Conservation (phyloP, 2,888 invertebrate genomes). For the Xanthorhoe designata region DNA sequence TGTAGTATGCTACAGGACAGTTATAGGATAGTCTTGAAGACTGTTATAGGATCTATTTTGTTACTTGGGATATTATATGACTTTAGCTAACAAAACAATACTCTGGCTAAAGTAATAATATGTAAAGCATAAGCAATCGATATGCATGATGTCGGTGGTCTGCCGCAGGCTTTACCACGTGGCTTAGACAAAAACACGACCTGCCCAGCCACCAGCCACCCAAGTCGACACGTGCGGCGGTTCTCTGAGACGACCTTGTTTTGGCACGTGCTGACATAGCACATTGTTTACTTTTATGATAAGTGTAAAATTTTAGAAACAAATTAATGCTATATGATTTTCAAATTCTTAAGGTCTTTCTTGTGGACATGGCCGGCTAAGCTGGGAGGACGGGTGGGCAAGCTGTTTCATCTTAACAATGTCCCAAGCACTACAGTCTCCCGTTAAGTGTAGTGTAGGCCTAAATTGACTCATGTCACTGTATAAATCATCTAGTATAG, state of each 20-base stretch:
- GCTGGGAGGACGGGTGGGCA: no score
- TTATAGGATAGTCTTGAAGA: no score
- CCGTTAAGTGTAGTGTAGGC: no score
- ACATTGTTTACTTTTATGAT: not conserved
- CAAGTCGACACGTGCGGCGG: slow-evolving; percentile 24
- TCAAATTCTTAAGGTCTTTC: no score
- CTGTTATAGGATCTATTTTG: no score
- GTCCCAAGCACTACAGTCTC: no score
- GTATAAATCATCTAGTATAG: no score
- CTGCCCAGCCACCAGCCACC: slow-evolving; percentile 26
- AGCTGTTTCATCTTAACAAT: no score
- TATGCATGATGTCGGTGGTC: slow-evolving; percentile 23
- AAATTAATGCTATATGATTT: not conserved
- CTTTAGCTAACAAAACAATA: not conserved
- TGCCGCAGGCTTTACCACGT: slow-evolving; percentile 54
- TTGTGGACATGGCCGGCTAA: no score
- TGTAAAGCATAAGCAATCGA: slow-evolving; percentile 10
- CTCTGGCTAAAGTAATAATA: not conserved
- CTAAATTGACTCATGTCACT: no score
- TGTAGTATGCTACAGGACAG: no score
- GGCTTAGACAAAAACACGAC: slow-evolving; percentile 46
- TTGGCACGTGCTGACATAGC: slow-evolving; percentile 19
- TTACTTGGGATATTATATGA: no score
- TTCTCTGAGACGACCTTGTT: slow-evolving; percentile 18
- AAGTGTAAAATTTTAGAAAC: not conserved